phyloP scores from a whole-genome alignment of 2,888 invertebrate species.

The Tuberolachnus salignus region DNA sequence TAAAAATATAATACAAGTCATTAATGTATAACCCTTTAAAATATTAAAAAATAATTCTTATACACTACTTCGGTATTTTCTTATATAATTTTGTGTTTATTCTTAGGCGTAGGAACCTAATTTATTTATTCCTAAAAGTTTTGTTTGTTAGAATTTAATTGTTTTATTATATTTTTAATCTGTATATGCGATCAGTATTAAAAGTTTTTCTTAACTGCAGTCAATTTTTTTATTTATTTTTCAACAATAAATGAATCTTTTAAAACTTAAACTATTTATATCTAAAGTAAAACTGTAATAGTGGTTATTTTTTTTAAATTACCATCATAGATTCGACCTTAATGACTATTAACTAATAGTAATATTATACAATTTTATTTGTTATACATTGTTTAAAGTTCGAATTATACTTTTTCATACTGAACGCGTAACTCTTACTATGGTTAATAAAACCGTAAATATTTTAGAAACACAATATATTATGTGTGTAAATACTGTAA shows the following conservation, averaged over 20 bases:
- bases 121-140: conserved; percentile 40
- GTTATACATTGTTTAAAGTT: not conserved
- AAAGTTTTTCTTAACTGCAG: not conserved
- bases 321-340: not conserved
- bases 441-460: conserved; percentile 17
- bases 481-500: conserved; percentile 35
- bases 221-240: not conserved
- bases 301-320: not conserved
- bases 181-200: conserved; percentile 37
- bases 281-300: not conserved
- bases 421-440: conserved; percentile 34
- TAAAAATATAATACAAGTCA: conserved; percentile 28
- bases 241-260: not conserved
- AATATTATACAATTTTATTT: not conserved
- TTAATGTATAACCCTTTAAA: conserved; percentile 26
- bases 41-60: conserved; percentile 27
- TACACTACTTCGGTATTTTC: conserved; percentile 31
- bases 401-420: conserved; percentile 24
- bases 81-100: conserved; percentile 21
- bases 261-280: not conserved
- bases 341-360: not conserved
- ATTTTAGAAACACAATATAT: not conserved
- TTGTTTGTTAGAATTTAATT: conserved; percentile 34
- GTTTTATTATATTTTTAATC: conserved; percentile 43
- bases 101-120: conserved; percentile 19